Conservation (phyloP, 2,113 vertebrate species). For the Coreoperca whiteheadi region DNA sequence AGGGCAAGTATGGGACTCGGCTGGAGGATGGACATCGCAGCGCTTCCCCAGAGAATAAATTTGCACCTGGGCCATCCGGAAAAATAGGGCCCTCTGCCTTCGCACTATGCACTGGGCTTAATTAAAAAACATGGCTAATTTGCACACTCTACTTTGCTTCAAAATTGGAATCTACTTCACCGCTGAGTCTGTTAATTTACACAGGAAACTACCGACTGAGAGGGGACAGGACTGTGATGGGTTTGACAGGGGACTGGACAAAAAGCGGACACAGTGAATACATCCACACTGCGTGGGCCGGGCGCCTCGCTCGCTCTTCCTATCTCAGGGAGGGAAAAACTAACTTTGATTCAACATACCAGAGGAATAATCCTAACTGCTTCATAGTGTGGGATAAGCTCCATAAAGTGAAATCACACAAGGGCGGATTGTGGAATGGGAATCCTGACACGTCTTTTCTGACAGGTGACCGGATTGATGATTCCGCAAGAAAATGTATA, state of each 20-base stretch:
- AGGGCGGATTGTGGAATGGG: slow-evolving; percentile 51
- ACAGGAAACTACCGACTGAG: slow-evolving; percentile 93
- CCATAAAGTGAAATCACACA: slow-evolving; percentile 83
- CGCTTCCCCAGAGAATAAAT: slow-evolving; percentile 92
- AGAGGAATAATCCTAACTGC: slow-evolving; percentile 75
- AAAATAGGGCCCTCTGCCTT: slow-evolving; percentile 83
- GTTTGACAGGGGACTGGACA: slow-evolving; percentile 89
- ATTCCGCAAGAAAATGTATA: slow-evolving; percentile 76
- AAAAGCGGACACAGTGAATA: slow-evolving; percentile 70
- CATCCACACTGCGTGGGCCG: slow-evolving; percentile 43
- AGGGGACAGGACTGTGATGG: slow-evolving; percentile 88
- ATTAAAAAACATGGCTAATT: slow-evolving; percentile 99
- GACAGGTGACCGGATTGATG: slow-evolving; percentile 82
- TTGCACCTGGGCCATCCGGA: slow-evolving; percentile 92
- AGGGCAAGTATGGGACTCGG: slow-evolving; percentile 89
- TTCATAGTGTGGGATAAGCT: slow-evolving; percentile 81
- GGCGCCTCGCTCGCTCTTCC: slow-evolving; percentile 31
- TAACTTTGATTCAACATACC: slow-evolving; percentile 77
- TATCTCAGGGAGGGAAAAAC: slow-evolving; percentile 59
- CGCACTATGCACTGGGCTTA: slow-evolving; percentile 89
- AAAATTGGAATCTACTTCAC: slow-evolving; percentile 97
- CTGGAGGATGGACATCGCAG: slow-evolving; percentile 88
- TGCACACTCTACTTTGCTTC: slow-evolving; percentile 90
- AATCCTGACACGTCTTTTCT: slow-evolving; percentile 69
- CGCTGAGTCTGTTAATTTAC: slow-evolving; percentile 99